A percentile compares a stretch with the other conserved stretches of the same genome.
phyloP scores from a whole-genome alignment of 2,797 vertebrate genomes.

The Liasis olivaceus region DNA sequence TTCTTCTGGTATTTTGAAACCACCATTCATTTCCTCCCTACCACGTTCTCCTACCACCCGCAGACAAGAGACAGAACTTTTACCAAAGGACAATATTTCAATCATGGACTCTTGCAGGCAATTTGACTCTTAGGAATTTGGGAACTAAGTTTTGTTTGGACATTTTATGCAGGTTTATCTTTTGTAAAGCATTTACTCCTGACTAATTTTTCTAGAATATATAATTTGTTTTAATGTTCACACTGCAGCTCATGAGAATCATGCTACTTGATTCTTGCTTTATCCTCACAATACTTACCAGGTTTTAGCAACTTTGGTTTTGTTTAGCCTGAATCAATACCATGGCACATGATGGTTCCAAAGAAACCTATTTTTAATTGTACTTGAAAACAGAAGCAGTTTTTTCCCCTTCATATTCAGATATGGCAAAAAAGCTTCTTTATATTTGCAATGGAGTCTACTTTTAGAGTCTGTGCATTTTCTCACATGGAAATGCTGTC shows the following conservation, averaged over 20 bases:
- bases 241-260: not conserved
- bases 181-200: not conserved
- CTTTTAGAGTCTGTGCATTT: not conserved
- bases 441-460: not conserved
- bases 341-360: not conserved
- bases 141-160: not conserved
- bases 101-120: not conserved
- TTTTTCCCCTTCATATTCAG: not conserved
- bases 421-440: not conserved
- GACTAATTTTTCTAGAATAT: not conserved
- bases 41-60: not conserved
- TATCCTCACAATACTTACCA: not conserved
- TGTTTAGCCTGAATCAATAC: not conserved
- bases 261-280: not conserved
- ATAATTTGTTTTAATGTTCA: not conserved
- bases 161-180: not conserved
- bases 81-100: not conserved
- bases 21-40: not conserved
- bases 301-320: not conserved
- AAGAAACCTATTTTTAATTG: not conserved
- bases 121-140: not conserved
- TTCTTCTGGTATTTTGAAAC: not conserved
- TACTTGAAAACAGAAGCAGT: not conserved
- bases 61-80: not conserved
- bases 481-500: not conserved